Evolutionary conservation across 1,140 invertebrate genomes (phyloP).

Genomic region (Diploscapter pachys): DNA sequence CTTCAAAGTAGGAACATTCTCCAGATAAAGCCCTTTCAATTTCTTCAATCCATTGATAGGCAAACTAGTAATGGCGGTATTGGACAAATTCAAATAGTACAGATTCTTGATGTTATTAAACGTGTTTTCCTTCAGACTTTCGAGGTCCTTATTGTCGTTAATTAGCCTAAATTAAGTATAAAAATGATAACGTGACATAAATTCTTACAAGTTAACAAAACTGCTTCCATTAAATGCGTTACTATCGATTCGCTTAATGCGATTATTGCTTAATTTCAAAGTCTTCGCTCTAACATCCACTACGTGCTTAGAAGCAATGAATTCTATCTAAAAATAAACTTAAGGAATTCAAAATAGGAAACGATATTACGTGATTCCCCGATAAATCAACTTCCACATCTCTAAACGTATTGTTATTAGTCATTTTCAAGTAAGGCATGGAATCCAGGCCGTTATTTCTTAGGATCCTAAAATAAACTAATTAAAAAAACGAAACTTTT

Average conservation of each 20-base stretch:
- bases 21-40: slow-evolving; percentile 71
- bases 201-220: slow-evolving; percentile 19
- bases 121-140: too few relatives aligned
- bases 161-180: slow-evolving; percentile 64
- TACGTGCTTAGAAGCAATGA: slow-evolving; percentile 14
- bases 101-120: slow-evolving; percentile 67
- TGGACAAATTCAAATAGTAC: slow-evolving; percentile 69
- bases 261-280: slow-evolving; percentile 19
- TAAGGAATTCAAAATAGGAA: not conserved
- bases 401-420: slow-evolving; percentile 12
- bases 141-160: slow-evolving; percentile 56
- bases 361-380: slow-evolving; percentile 14
- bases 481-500: not conserved
- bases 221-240: slow-evolving; percentile 22
- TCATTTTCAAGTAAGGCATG: slow-evolving; percentile 28
- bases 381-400: slow-evolving; percentile 30
- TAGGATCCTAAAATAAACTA: slow-evolving; percentile 10
- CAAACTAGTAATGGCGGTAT: slow-evolving; percentile 71
- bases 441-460: slow-evolving; percentile 20
- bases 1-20: slow-evolving; percentile 71
- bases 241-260: slow-evolving; percentile 18
- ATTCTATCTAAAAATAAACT: slow-evolving; percentile 15
- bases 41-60: slow-evolving; percentile 72
- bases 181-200: not conserved
- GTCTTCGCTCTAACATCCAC: slow-evolving; percentile 17